Evolutionary conservation across 2,113 vertebrate species (phyloP).

Genomic region (Lates calcarifer): DNA sequence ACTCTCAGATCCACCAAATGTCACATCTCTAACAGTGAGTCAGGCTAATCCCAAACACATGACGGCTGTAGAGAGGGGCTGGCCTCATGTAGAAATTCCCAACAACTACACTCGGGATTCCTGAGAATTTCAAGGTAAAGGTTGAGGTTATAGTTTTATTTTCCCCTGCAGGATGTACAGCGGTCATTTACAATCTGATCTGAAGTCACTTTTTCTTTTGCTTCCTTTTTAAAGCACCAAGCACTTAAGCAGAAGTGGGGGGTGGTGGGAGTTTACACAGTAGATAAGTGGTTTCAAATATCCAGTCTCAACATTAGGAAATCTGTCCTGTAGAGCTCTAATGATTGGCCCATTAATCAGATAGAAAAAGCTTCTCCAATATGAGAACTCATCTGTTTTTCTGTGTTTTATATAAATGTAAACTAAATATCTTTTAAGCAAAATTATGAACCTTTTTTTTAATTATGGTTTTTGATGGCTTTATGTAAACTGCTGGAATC

Average conservation of each 20-base stretch:
- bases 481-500: too few relatives aligned
- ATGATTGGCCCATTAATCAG: too few relatives aligned
- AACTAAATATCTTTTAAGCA: too few relatives aligned
- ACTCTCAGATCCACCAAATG: conserved; percentile 32
- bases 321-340: too few relatives aligned
- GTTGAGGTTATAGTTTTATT: not conserved
- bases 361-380: too few relatives aligned
- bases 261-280: not conserved
- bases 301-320: not conserved
- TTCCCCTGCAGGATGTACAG: accelerated
- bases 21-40: conserved; percentile 24
- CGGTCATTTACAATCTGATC: not conserved
- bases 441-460: too few relatives aligned
- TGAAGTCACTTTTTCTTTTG: not conserved
- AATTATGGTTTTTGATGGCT: too few relatives aligned
- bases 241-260: not conserved
- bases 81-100: conserved; percentile 16
- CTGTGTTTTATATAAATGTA: too few relatives aligned
- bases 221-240: not conserved
- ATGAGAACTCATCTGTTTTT: too few relatives aligned
- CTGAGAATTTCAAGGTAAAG: not conserved
- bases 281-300: not conserved
- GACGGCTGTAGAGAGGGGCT: conserved; percentile 10
- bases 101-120: not conserved
- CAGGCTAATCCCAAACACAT: conserved; percentile 67